These are phyloP conservation scores for Eupithecia abbreviata DNA, from an alignment of 2,888 invertebrate genomes.

Conservation along the genomic window DNA sequence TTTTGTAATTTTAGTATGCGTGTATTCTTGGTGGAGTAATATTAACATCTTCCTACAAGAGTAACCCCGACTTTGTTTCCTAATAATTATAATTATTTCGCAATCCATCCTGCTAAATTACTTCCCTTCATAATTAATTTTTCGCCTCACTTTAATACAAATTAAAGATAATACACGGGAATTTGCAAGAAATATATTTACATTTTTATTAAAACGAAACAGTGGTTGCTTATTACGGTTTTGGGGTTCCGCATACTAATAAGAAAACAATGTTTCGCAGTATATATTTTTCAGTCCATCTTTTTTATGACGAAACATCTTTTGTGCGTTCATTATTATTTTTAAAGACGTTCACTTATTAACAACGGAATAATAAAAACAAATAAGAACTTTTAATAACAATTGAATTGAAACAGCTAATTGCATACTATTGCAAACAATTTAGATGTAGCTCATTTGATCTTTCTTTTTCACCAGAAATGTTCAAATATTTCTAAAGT, in stretches of 20 bases:
- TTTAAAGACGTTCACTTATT: background rate
- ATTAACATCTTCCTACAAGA: conserved; percentile 26
- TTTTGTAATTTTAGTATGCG: background rate
- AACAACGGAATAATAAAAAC: background rate
- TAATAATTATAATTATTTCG: conserved; percentile 39
- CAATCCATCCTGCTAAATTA: conserved; percentile 42
- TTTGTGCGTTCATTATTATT: background rate
- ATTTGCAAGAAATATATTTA: conserved; percentile 30
- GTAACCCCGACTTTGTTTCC: conserved; percentile 23
- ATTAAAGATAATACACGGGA: conserved; percentile 28
- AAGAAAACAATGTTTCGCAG: background rate
- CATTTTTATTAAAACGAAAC: conserved; percentile 31
- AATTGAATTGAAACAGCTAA: too few species aligned
- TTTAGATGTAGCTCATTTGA: too few species aligned
- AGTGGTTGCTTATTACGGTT: conserved; percentile 5
- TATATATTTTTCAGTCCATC: background rate
- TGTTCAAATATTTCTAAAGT: too few species aligned
- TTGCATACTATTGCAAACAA: too few species aligned
- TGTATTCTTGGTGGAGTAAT: background rate
- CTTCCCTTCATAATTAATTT: conserved; percentile 41
- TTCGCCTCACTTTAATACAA: conserved; percentile 22
- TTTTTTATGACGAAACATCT: background rate
- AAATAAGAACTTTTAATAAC: too few species aligned
- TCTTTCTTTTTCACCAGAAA: too few species aligned
- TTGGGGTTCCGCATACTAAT: background rate